Conservation (phyloP, 2,113 vertebrate species). For the Budorcas taxicolor region DNA sequence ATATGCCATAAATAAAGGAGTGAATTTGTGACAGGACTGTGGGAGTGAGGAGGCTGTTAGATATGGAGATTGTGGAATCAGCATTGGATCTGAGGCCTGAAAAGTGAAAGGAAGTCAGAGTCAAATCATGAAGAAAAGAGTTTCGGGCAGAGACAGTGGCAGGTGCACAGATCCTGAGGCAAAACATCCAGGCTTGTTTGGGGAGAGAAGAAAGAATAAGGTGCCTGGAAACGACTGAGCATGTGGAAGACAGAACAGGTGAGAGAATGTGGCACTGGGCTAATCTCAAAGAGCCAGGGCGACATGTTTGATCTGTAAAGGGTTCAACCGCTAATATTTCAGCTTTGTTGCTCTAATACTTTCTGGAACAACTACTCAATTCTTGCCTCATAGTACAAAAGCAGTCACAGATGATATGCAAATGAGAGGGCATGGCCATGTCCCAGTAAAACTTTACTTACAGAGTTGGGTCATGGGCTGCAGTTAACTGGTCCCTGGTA, state of each 20-base stretch:
- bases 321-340: background rate
- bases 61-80: background rate
- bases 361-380: background rate
- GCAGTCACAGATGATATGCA: background rate
- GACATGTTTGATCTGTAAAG: background rate
- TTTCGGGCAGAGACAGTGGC: background rate
- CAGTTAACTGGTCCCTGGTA: background rate
- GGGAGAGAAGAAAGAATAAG: background rate
- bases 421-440: background rate
- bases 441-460: background rate
- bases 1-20: background rate
- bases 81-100: background rate
- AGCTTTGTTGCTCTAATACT: background rate
- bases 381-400: background rate
- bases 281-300: background rate
- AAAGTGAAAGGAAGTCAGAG: background rate
- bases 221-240: background rate
- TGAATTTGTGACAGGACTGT: background rate
- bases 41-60: background rate
- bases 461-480: background rate
- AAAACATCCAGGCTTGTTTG: background rate
- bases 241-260: background rate
- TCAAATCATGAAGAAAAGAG: background rate
- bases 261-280: background rate
- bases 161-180: background rate